phyloP scores from a whole-genome alignment of 2,797 vertebrate species.

The Lagorchestes hirsutus region DNA sequence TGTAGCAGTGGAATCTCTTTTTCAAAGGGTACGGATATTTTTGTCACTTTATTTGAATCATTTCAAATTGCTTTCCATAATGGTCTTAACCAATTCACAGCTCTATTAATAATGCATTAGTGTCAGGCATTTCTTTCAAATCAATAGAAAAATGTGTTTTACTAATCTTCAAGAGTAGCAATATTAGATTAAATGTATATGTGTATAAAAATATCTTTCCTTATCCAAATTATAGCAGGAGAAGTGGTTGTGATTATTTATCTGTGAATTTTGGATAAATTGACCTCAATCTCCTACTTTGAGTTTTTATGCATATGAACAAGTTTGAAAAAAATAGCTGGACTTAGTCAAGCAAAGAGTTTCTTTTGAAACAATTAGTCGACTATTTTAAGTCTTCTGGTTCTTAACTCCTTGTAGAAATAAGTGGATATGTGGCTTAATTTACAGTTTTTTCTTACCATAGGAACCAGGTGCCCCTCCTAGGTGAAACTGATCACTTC shows the following conservation, averaged over 20 bases:
- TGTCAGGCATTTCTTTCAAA: neutral
- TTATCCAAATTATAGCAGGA: conserved; percentile 6
- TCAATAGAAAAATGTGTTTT: conserved; percentile 3
- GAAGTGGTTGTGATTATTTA: neutral
- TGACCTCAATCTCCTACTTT: conserved; percentile 34
- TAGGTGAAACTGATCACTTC: neutral
- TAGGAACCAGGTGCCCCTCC: neutral
- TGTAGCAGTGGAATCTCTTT: neutral
- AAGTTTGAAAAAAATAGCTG: conserved; percentile 16
- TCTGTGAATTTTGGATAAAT: conserved; percentile 40
- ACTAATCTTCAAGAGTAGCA: neutral
- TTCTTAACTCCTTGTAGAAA: neutral
- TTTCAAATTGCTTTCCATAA: neutral
- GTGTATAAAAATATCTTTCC: neutral
- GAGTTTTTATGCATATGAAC: conserved; percentile 28
- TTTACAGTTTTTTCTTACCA: neutral
- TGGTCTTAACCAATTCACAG: neutral
- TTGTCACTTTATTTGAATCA: neutral
- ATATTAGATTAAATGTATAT: neutral
- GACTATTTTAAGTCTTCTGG: neutral
- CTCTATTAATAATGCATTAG: neutral
- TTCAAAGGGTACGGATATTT: neutral
- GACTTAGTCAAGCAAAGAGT: conserved; percentile 6
- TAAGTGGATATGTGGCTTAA: neutral
- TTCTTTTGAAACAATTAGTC: conserved; percentile 50